These are phyloP conservation scores for Dendrolimus houi DNA, from an alignment of 2,888 invertebrate genomes.

Conservation along the genomic window DNA sequence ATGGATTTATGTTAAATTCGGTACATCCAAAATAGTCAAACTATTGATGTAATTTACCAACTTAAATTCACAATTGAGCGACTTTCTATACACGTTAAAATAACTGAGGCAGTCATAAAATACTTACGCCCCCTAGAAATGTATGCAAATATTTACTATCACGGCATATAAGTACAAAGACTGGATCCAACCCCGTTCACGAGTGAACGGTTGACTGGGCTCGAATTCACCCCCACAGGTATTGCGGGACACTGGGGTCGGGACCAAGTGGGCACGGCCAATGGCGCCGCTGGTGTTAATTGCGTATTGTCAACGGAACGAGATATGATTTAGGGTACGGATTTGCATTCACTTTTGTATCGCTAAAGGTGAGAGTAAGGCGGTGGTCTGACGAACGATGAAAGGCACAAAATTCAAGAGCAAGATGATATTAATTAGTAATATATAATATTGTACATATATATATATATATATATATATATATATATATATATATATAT, in stretches of 20 bases:
- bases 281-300: not conserved
- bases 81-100: not conserved
- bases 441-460: no score
- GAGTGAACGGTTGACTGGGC: conserved; percentile 58
- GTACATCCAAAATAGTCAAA: no score
- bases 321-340: not conserved
- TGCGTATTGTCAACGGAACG: conserved; percentile 1
- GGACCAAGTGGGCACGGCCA: not conserved
- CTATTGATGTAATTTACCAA: no score
- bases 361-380: not conserved
- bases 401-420: no score
- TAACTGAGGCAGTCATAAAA: not conserved
- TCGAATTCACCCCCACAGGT: not conserved
- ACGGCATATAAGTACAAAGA: conserved; percentile 51
- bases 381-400: no score
- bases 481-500: no score
- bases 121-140: conserved; percentile 34
- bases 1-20: no score
- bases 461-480: no score
- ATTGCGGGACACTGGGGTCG: not conserved
- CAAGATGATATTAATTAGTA: no score
- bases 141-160: conserved; percentile 71
- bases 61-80: no score
- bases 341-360: conserved; percentile 6
- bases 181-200: conserved; percentile 54